phyloP scores from a whole-genome alignment of 2,797 vertebrate genomes.

The Sus cebifrons region DNA sequence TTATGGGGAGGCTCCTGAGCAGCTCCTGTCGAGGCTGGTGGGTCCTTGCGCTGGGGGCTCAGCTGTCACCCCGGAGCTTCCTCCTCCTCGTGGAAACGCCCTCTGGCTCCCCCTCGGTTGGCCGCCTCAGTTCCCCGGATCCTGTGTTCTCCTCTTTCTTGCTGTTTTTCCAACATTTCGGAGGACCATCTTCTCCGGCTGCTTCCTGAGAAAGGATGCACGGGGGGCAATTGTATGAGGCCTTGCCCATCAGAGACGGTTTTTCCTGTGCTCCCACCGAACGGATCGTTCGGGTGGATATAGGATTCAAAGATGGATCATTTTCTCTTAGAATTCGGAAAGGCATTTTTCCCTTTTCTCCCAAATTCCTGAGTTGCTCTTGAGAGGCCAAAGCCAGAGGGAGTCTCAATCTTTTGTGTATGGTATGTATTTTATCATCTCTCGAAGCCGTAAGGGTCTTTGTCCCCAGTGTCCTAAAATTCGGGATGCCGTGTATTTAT shows the following conservation, averaged over 20 bases:
- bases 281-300: conserved; percentile 65
- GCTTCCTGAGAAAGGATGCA: conserved; percentile 29
- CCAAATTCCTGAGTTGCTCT: neutral
- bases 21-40: neutral
- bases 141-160: neutral
- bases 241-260: neutral
- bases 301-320: conserved; percentile 63
- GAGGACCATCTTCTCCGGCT: neutral
- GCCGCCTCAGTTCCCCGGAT: neutral
- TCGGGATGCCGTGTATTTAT: neutral
- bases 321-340: conserved; percentile 54
- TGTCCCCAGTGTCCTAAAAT: conserved; percentile 3
- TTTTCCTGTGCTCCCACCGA: neutral
- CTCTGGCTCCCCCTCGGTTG: neutral
- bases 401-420: neutral
- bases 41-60: neutral
- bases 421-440: neutral
- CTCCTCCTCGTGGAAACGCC: neutral
- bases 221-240: neutral
- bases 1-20: neutral
- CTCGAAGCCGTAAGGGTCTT: conserved; percentile 51
- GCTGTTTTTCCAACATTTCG: conserved; percentile 17
- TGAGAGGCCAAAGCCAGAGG: conserved; percentile 20
- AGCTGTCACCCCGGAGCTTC: neutral
- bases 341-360: conserved; percentile 43